These are phyloP conservation scores for Parauchenoglanis ngamensis DNA, from an alignment of 2,797 vertebrate species.

Conservation along the genomic window DNA sequence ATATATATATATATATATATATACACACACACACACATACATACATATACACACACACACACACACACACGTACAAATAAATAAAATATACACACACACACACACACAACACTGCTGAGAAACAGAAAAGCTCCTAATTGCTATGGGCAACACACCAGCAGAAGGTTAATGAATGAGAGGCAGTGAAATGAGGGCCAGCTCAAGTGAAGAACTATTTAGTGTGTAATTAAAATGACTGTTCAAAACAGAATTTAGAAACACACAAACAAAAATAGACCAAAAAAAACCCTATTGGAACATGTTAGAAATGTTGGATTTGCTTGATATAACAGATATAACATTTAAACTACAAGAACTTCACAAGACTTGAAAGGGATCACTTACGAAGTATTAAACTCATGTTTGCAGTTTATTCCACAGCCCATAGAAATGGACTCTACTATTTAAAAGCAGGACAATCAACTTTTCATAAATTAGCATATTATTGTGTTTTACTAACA, in stretches of 20 bases:
- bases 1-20: not conserved
- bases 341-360: not conserved
- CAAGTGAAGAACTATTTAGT: constrained; percentile 2
- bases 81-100: not conserved
- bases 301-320: not conserved
- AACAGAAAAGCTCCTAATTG: constrained; percentile 19
- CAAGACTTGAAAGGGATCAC: not conserved
- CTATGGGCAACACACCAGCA: not conserved
- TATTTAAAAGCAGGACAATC: not conserved
- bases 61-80: too few relatives aligned
- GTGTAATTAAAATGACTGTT: constrained; percentile 3
- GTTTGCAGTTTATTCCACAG: not conserved
- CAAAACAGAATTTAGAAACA: not conserved
- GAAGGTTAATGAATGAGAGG: constrained; percentile 19
- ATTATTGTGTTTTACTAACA: not conserved
- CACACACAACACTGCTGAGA: not conserved
- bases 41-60: not conserved
- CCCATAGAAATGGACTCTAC: not conserved
- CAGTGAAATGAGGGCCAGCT: not conserved
- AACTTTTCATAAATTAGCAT: not conserved
- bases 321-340: not conserved
- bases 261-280: not conserved
- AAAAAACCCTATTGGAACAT: not conserved
- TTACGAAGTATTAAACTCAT: not conserved
- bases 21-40: not conserved